Evolutionary conservation across 2,888 invertebrate genomes (phyloP).

Genomic region (Sinhomidia bicolor): DNA sequence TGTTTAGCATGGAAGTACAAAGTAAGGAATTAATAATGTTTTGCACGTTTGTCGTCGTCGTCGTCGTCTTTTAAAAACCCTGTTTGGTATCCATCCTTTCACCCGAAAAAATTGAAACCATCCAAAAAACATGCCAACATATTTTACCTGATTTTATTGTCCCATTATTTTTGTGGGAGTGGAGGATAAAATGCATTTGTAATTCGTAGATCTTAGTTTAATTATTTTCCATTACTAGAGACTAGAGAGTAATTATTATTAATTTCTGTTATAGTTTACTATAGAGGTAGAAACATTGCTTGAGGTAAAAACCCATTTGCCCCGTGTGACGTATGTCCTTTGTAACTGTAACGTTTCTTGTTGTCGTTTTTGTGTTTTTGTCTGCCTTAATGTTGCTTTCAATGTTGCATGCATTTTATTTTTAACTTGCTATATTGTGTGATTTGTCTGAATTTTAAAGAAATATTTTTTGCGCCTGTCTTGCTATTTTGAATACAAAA

Average conservation of each 20-base stretch:
- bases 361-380: conserved; percentile 79
- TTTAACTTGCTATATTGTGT: conserved; percentile 22
- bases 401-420: conserved; percentile 78
- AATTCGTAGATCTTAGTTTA: conserved; percentile 42
- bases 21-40: conserved; percentile 18
- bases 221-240: background rate
- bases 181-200: conserved; percentile 59
- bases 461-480: conserved; percentile 30
- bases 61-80: conserved; percentile 19
- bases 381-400: conserved; percentile 80
- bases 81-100: conserved; percentile 48
- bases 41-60: conserved; percentile 48
- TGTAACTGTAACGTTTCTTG: conserved; percentile 71
- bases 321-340: conserved; percentile 30
- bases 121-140: conserved; percentile 9
- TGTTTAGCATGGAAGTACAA: conserved; percentile 32
- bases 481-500: background rate
- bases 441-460: conserved; percentile 60
- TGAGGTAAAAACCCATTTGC: conserved; percentile 36
- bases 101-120: conserved; percentile 21
- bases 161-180: conserved; percentile 52
- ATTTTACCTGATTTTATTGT: conserved; percentile 11
- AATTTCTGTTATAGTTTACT: background rate
- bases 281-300: conserved; percentile 12
- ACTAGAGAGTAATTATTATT: background rate